Base-by-base conservation (phyloP, 2,113 vertebrate species). In the Oncorhynchus tshawytscha region DNA sequence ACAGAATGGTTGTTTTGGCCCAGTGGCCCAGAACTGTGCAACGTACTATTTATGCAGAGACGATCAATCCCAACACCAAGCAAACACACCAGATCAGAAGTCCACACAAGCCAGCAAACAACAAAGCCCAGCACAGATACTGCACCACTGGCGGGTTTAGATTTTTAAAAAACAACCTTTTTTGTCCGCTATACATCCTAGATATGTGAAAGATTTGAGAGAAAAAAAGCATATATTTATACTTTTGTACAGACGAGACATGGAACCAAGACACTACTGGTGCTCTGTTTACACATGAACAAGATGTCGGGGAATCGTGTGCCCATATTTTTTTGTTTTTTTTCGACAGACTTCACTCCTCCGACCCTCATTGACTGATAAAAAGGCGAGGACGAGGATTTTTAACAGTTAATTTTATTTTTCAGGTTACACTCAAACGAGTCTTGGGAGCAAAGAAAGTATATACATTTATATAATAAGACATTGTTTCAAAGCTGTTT, bases 141-240 rank as follows among this genome's bases (percentile, higher is more conserved):
- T 80, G 84, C 85, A 77, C 82, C 89, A 78, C 88, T 85, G 90
- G 81, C 69, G 78, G 76, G 81, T 81, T 85, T 80, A 81, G 85
- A 85, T 87, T n/a, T n/a, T n/a, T 86, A 84, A 78, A 81, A 81
- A 82, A 83, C 79, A 59, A 39, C 25, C 73, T 75, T 79, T 82
- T 84, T 82, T 67, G 88, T 91, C 89, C 68, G 84, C 88, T 88
- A 89, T 54, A 85, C 82, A 79, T 94, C 92, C 91, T 92, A 84
- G 80, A 92, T 92, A 92, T 93, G 92, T 91, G 92, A 93, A 93
- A 81, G 78, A 89, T 81, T 64, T 59, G 80, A 83, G 74, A 81
- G 27, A 27, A 82, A 91, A 91, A 95, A 91, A 94, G 79, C 89
- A 93, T 93, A 94, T 97, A 96, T 97, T 97, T 98, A 95, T 98